These are phyloP conservation scores for Andrena trimmerana DNA, from an alignment of 2,888 invertebrate genomes.

Conservation along the genomic window DNA sequence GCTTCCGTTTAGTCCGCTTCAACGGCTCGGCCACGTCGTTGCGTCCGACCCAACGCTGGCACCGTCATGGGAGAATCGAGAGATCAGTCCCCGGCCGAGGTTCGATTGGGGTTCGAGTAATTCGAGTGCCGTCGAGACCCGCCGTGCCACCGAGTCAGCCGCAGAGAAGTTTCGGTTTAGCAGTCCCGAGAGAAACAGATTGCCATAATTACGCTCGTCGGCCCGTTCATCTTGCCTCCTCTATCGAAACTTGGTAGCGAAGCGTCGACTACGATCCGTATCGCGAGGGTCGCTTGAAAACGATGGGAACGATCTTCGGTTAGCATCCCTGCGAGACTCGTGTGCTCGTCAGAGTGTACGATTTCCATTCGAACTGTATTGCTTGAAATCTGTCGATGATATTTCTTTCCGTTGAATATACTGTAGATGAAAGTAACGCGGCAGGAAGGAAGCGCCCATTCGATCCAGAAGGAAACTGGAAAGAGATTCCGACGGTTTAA, in stretches of 20 bases:
- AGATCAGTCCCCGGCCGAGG: constrained; percentile 32
- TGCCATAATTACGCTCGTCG: constrained; percentile 40
- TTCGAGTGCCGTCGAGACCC: constrained; percentile 47
- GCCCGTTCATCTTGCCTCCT: constrained; percentile 2
- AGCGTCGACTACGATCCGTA: background rate
- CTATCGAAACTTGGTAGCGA: constrained; percentile 9
- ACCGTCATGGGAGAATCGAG: constrained; percentile 46
- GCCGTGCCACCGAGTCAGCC: constrained; percentile 5
- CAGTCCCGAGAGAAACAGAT: constrained; percentile 13
- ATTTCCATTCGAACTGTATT: background rate
- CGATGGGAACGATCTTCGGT: constrained; percentile 53
- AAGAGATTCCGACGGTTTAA: no score
- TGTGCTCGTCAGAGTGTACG: background rate
- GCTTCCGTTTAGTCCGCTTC: constrained; percentile 73
- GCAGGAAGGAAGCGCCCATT: background rate
- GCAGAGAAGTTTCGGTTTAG: background rate
- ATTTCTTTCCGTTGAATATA: no score
- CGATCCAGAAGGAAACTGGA: background rate
- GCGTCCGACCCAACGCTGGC: constrained; percentile 60
- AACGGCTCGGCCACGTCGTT: constrained; percentile 66
- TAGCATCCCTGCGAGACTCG: constrained; percentile 9
- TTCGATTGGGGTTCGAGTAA: constrained; percentile 41
- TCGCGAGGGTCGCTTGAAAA: background rate
- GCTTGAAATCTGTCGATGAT: no score
- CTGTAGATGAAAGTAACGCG: no score